phyloP scores from a whole-genome alignment of 2,113 vertebrate species.

The Tretioscincus oriximinensis region DNA sequence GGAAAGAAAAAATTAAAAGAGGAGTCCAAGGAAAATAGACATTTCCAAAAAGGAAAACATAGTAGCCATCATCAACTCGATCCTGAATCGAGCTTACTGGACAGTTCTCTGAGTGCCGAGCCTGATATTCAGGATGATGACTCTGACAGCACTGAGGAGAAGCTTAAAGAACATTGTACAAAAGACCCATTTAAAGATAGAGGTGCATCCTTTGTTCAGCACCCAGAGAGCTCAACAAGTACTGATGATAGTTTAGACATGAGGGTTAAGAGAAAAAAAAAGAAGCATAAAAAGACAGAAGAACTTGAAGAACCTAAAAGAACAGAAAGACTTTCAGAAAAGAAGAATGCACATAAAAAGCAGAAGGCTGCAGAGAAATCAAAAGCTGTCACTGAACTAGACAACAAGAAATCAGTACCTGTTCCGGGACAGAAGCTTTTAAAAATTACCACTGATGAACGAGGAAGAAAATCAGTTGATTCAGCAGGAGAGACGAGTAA shows the following conservation, averaged over 20 bases:
- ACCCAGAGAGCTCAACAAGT: constrained; percentile 53
- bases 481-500: constrained; percentile 72
- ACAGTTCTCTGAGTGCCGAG: constrained; percentile 40
- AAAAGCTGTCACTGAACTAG: constrained; percentile 59
- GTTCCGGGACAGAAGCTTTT: constrained; percentile 52
- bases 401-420: constrained; percentile 58
- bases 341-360: constrained; percentile 72
- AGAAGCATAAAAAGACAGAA: constrained; percentile 75
- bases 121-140: constrained; percentile 47
- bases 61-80: constrained; percentile 48
- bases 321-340: constrained; percentile 73
- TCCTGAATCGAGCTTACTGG: constrained; percentile 41
- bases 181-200: constrained; percentile 55
- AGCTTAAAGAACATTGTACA: constrained; percentile 15
- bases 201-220: not conserved
- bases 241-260: constrained; percentile 63
- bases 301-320: constrained; percentile 66
- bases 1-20: constrained; percentile 75
- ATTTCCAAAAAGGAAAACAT: constrained; percentile 62
- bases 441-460: constrained; percentile 66
- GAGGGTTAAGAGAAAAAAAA: constrained; percentile 77
- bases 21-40: constrained; percentile 74
- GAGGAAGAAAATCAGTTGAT: constrained; percentile 65
- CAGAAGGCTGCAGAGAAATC: constrained; percentile 70
- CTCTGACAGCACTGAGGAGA: constrained; percentile 60